These are phyloP conservation scores for Petrophora chlorosata DNA, from an alignment of 2,888 invertebrate species.

Conservation along the genomic window DNA sequence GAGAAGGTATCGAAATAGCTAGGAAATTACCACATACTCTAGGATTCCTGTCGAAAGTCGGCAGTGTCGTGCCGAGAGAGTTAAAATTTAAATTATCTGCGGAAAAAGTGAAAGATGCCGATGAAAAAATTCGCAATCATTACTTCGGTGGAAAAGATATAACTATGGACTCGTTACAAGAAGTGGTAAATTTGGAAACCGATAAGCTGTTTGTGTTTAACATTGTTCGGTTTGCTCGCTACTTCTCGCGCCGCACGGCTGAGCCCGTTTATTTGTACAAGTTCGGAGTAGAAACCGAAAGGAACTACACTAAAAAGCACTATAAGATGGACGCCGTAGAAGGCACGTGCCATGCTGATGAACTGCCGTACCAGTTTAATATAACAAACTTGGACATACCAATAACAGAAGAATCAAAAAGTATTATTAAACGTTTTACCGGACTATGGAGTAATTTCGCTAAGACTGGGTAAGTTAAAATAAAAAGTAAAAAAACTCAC, in stretches of 20 bases:
- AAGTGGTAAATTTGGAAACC: constrained; percentile 60
- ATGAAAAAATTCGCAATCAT: constrained; percentile 59
- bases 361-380: constrained; percentile 68
- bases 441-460: constrained; percentile 71
- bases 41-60: constrained; percentile 47
- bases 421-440: constrained; percentile 57
- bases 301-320: constrained; percentile 63
- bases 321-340: constrained; percentile 63
- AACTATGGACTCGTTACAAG: constrained; percentile 52
- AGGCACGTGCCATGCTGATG: constrained; percentile 75
- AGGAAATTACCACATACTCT: constrained; percentile 52
- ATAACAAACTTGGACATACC: constrained; percentile 64
- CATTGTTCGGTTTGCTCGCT: constrained; percentile 64
- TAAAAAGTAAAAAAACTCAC: too few relatives aligned
- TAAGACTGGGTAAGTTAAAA: constrained; percentile 59
- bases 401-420: constrained; percentile 58
- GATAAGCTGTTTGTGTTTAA: constrained; percentile 67
- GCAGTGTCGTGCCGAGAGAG: constrained; percentile 70
- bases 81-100: constrained; percentile 59
- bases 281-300: constrained; percentile 68
- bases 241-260: constrained; percentile 44
- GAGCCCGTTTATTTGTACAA: constrained; percentile 66
- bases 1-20: constrained; percentile 74
- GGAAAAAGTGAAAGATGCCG: constrained; percentile 50
- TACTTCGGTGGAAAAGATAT: constrained; percentile 63